Evolutionary conservation across 2,113 vertebrate genomes (phyloP).

Genomic region (Brachyhypopomus gauderio): DNA sequence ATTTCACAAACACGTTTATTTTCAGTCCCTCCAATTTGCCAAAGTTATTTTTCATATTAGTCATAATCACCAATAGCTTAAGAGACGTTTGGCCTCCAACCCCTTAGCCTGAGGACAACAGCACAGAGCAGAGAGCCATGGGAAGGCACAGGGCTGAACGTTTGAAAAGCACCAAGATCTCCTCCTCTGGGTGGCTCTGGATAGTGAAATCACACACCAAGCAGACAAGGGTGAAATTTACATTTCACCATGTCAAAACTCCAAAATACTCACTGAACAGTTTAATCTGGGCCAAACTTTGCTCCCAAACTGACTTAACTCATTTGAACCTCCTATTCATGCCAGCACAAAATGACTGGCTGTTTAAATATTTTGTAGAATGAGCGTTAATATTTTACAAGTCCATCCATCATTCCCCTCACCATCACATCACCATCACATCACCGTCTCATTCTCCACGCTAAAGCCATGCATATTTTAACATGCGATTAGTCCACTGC

Average conservation of each 20-base stretch:
- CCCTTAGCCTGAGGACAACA: background rate
- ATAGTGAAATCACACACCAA: background rate
- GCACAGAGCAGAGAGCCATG: no score
- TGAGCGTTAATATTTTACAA: slow-evolving; percentile 58
- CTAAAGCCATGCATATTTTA: slow-evolving; percentile 63
- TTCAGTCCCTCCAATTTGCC: no score
- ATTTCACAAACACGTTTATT: no score
- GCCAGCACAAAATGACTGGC: slow-evolving; percentile 54
- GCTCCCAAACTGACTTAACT: slow-evolving; percentile 55
- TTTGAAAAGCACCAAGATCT: background rate
- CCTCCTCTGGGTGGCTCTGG: background rate
- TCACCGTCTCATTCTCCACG: slow-evolving; percentile 58
- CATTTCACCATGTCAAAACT: background rate
- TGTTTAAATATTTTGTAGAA: slow-evolving; percentile 65
- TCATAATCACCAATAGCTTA: background rate
- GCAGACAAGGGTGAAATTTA: background rate
- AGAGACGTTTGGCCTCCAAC: background rate
- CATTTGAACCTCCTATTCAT: slow-evolving; percentile 47
- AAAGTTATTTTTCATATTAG: background rate
- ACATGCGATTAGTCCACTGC: slow-evolving; percentile 54
- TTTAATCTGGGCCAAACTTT: slow-evolving; percentile 53
- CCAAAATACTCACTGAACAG: slow-evolving; percentile 35
- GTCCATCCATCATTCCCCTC: slow-evolving; percentile 56
- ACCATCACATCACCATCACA: slow-evolving; percentile 56
- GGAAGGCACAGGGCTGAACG: background rate